A percentile compares a stretch with the other conserved stretches of the same genome.
phyloP scores from a whole-genome alignment of 2,888 invertebrate genomes.

The Fragum fragum region DNA sequence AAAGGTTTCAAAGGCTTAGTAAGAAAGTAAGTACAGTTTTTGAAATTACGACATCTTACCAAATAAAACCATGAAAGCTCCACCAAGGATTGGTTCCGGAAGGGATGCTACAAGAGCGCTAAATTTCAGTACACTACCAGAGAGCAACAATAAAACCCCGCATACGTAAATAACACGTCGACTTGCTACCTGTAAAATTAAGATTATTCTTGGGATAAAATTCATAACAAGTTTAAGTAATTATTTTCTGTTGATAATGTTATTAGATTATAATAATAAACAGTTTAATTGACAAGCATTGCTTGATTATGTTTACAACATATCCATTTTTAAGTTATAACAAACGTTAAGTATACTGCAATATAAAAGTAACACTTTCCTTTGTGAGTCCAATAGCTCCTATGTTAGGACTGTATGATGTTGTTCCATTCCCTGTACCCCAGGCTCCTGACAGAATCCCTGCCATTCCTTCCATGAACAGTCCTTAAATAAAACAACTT shows the following conservation, averaged over 20 bases:
- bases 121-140: slow-evolving; percentile 87
- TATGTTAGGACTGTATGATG: slow-evolving; percentile 96
- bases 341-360: too few relatives aligned
- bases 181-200: slow-evolving; percentile 86
- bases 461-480: slow-evolving; percentile 92
- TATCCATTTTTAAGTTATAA: too few relatives aligned
- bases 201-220: too few relatives aligned
- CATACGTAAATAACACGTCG: slow-evolving; percentile 87
- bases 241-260: too few relatives aligned
- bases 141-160: slow-evolving; percentile 86
- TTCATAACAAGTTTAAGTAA: too few relatives aligned
- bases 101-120: slow-evolving; percentile 88
- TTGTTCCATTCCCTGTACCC: slow-evolving; percentile 96
- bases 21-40: too few relatives aligned
- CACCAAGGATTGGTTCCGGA: slow-evolving; percentile 88
- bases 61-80: slow-evolving; percentile 84
- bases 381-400: slow-evolving; percentile 96
- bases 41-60: too few relatives aligned
- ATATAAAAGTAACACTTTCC: slow-evolving; percentile 89
- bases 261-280: too few relatives aligned
- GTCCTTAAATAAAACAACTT: too few relatives aligned
- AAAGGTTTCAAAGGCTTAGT: too few relatives aligned
- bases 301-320: too few relatives aligned
- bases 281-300: too few relatives aligned
- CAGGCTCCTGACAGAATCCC: slow-evolving; percentile 94